Evolutionary conservation across 2,888 invertebrate species (phyloP), one percentile per base, ranked within the genome.

Genomic region (Heliconius charithonia): DNA sequence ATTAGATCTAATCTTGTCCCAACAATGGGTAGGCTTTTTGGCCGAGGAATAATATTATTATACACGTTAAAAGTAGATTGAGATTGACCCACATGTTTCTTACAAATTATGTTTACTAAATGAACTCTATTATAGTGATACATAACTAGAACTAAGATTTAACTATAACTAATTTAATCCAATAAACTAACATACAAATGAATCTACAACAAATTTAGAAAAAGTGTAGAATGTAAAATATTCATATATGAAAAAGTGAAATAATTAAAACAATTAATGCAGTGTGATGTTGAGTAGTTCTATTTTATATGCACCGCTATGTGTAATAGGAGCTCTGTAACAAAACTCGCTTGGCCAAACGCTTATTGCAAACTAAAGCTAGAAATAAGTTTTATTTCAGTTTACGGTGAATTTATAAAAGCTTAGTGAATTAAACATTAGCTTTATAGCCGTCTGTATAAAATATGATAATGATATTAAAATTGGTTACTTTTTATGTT

Each of bases 1-100:
- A 91, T 86, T 73, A 96, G 90, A 83, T 95, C 93, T 79, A 95
- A 87, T 83, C 93, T 92, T n/a, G 96, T 96, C 2, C 96, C 96
- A 80, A 96, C 83, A 37, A 96, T 6, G 4, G 96, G 96, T 75
- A 96, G 85, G 62, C 93, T 89, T 87, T 87, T 95, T 19, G 95
- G 92, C 82, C 89, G 90, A 4, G 96, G 96, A 85, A 96, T 95
- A 77, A 93, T 89, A 66, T 90, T 78, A 94, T 89, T 27, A 86
- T 83, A 77, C 29, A 25, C 41, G 16, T 59, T 72, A 22, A 85
- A 82, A 70, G 67, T 51, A 25, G 37, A 45, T 74, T 70, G 32
- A 59, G 63, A 62, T 70, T 67, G 76, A 74, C 78, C 71, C 62
- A 66, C 75, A 77, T 25, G 65, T n/a, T 32, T 77, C 29, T 25